Evolutionary conservation across 2,888 invertebrate species (phyloP).

Genomic region (Lepidonotus clava): DNA sequence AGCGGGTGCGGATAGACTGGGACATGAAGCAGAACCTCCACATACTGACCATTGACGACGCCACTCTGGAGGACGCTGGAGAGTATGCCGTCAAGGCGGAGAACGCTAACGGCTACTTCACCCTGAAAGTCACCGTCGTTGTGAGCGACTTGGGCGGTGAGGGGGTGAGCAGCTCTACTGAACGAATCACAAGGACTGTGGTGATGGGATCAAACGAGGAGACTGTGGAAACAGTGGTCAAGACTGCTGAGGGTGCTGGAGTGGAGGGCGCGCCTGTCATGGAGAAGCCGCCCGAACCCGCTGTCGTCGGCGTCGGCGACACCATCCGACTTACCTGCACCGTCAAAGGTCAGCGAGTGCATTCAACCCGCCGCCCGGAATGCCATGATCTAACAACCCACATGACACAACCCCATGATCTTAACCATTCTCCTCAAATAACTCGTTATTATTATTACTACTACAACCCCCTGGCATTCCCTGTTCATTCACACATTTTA

Average conservation of each 20-base stretch:
- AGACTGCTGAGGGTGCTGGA: neutral
- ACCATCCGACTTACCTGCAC: slow-evolving; percentile 2
- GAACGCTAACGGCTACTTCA: slow-evolving; percentile 61
- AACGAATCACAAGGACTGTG: neutral
- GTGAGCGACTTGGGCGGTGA: slow-evolving; percentile 13
- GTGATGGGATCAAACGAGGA: neutral
- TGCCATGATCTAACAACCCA: too few relatives aligned
- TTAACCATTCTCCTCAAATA: too few relatives aligned
- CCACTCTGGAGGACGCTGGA: slow-evolving; percentile 67
- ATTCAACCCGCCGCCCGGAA: too few relatives aligned
- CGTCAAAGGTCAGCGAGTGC: slow-evolving; percentile 38
- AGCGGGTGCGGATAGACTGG: slow-evolving; percentile 41
- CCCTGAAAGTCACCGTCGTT: slow-evolving; percentile 29
- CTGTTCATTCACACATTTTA: too few relatives aligned
- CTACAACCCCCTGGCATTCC: too few relatives aligned
- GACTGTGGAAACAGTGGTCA: too few relatives aligned
- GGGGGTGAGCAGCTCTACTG: neutral
- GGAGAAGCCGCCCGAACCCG: slow-evolving; percentile 20
- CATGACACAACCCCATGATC: too few relatives aligned
- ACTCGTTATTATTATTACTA: too few relatives aligned
- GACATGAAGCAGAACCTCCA: slow-evolving; percentile 64
- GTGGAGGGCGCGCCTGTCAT: neutral
- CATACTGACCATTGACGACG: slow-evolving; percentile 67
- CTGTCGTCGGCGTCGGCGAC: neutral
- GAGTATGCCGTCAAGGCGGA: slow-evolving; percentile 71